Evolutionary conservation across 2,888 invertebrate genomes (phyloP).

Genomic region (Agonopterix heracliana): DNA sequence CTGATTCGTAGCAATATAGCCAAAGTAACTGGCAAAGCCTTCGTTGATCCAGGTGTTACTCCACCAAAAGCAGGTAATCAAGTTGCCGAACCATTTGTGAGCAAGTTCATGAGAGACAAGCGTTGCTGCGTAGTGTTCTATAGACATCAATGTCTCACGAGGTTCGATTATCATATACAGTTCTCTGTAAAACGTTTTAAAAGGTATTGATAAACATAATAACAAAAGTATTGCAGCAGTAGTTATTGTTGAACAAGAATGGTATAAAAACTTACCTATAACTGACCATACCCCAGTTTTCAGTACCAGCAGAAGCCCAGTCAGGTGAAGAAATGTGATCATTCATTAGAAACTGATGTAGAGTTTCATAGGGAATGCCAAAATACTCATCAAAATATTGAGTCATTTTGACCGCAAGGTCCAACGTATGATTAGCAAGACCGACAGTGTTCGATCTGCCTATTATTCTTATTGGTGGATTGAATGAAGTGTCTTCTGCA

Average conservation of each 20-base stretch:
- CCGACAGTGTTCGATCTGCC: constrained; percentile 58
- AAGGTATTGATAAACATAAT: not conserved
- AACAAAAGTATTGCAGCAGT: not conserved
- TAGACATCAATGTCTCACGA: constrained; percentile 53
- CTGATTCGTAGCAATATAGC: constrained; percentile 73
- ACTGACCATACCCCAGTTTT: constrained; percentile 72
- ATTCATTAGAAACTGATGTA: constrained; percentile 52
- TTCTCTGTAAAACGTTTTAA: constrained; percentile 36
- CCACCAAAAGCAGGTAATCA: constrained; percentile 85
- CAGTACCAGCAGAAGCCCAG: constrained; percentile 69
- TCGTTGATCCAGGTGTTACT: constrained; percentile 84
- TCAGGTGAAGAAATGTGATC: constrained; percentile 66
- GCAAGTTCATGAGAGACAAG: constrained; percentile 76
- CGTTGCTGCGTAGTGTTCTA: constrained; percentile 67
- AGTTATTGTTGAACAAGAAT: too few relatives aligned
- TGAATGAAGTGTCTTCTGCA: constrained; percentile 43
- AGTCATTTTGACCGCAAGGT: constrained; percentile 54
- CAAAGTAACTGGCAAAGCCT: constrained; percentile 82
- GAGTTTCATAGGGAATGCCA: constrained; percentile 44
- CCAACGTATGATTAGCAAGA: constrained; percentile 44
- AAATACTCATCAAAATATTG: constrained; percentile 55
- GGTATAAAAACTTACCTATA: constrained; percentile 41
- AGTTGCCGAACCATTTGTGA: constrained; percentile 89
- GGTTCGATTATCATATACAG: constrained; percentile 50
- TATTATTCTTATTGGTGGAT: constrained; percentile 57